A percentile compares a stretch with the other conserved stretches of the same genome.
phyloP scores from a whole-genome alignment of 1,140 invertebrate genomes.

The Lordiphosa stackelbergi region DNA sequence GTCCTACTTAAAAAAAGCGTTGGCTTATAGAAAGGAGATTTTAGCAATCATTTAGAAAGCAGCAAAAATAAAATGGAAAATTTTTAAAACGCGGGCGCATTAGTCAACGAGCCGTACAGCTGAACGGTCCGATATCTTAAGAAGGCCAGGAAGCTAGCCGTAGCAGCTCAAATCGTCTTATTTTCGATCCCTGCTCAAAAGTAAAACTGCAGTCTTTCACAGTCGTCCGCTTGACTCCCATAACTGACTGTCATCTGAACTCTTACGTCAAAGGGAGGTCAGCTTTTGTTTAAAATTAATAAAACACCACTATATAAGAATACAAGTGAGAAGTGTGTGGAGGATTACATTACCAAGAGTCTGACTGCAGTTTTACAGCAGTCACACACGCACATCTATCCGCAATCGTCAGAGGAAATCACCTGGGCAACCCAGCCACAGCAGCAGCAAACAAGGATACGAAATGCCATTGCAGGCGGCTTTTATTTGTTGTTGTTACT shows the following conservation, averaged over 20 bases:
- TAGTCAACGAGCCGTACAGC: no score
- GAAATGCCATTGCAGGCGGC: conserved; percentile 28
- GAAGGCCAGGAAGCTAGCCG: no score
- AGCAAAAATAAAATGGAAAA: no score
- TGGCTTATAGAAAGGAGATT: no score
- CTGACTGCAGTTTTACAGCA: conserved; percentile 17
- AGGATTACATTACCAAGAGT: conserved; percentile 56
- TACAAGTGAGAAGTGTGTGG: conserved; percentile 5
- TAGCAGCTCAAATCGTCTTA: no score
- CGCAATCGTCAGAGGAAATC: conserved; percentile 63
- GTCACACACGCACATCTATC: neutral
- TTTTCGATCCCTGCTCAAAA: no score
- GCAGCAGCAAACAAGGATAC: conserved; percentile 26
- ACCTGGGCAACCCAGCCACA: conserved; percentile 54
- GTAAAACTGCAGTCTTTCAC: neutral
- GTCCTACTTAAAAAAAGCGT: no score
- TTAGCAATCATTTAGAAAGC: no score
- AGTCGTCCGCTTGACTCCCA: conserved; percentile 10
- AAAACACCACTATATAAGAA: conserved; percentile 36
- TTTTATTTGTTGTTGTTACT: conserved; percentile 32
- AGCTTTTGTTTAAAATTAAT: conserved; percentile 14
- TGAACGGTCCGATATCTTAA: no score
- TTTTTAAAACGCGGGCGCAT: no score
- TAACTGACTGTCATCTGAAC: conserved; percentile 45
- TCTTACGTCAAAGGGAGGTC: conserved; percentile 15